Conservation (phyloP, 2,797 vertebrate species). For the Psittacula echo region DNA sequence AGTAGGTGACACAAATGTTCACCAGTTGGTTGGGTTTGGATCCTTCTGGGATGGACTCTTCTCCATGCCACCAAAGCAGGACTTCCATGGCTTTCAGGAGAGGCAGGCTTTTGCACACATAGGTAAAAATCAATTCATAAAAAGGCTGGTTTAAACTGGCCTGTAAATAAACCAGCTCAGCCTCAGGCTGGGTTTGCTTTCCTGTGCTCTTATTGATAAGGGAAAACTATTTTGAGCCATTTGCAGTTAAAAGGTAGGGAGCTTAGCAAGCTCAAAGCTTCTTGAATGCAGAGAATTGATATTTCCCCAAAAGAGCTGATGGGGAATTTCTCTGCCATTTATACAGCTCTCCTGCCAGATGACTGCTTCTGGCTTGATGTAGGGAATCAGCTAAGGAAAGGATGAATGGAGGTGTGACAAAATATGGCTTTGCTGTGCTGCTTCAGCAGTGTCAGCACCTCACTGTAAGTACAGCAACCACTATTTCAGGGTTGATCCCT, state of each 20-base stretch:
- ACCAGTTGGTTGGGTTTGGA: not conserved
- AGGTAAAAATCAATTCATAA: constrained; percentile 4
- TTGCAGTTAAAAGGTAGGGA: constrained; percentile 51
- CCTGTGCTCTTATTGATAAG: constrained; percentile 39
- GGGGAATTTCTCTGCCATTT: constrained; percentile 50
- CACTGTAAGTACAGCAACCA: not conserved
- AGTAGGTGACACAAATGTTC: not conserved
- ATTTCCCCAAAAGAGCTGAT: constrained; percentile 57
- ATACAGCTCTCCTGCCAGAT: not conserved
- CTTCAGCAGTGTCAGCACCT: not conserved
- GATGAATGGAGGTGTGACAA: not conserved
- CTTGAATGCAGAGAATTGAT: constrained; percentile 41
- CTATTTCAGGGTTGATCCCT: not conserved
- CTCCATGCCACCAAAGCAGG: not conserved
- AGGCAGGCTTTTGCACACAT: not conserved
- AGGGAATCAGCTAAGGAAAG: not conserved
- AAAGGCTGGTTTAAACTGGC: not conserved
- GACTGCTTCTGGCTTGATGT: not conserved
- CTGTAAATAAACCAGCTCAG: constrained; percentile 15
- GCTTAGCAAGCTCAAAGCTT: constrained; percentile 49
- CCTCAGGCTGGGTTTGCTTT: constrained; percentile 29
- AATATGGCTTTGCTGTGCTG: not conserved
- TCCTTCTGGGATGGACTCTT: not conserved
- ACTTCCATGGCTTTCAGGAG: not conserved
- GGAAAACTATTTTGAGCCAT: constrained; percentile 52